Evolutionary conservation across 2,888 invertebrate species (phyloP).

Genomic region (Drosophila helvetica): DNA sequence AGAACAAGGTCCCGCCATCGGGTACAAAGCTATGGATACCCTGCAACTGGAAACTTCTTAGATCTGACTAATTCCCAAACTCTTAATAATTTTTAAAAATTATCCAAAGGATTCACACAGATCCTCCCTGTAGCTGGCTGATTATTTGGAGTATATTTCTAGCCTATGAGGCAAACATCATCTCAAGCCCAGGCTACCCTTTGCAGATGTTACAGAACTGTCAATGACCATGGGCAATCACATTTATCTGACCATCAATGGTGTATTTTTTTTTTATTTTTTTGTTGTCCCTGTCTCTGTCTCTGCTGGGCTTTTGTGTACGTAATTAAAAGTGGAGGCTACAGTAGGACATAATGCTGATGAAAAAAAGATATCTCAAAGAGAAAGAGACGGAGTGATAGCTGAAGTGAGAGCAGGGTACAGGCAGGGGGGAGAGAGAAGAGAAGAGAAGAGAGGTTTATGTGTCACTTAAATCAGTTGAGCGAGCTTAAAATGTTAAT

Average conservation of each 20-base stretch:
- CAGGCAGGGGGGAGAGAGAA: background rate
- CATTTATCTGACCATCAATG: constrained; percentile 49
- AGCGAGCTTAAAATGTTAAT: constrained; percentile 38
- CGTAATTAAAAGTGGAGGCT: constrained; percentile 29
- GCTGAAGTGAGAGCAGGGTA: background rate
- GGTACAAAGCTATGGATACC: background rate
- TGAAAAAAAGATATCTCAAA: background rate
- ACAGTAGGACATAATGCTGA: background rate
- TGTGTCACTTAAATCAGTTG: constrained; percentile 28
- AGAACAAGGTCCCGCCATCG: background rate
- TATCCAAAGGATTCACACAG: background rate
- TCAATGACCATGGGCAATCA: constrained; percentile 39
- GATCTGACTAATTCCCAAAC: no score
- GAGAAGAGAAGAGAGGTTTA: background rate
- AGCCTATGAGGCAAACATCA: background rate
- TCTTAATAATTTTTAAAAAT: no score
- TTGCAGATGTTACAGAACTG: constrained; percentile 18
- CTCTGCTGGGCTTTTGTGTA: constrained; percentile 12
- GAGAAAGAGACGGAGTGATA: background rate
- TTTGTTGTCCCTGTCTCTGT: background rate
- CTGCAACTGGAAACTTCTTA: background rate
- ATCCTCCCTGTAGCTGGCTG: background rate
- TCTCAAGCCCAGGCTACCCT: background rate
- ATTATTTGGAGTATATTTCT: background rate
- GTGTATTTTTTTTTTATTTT: constrained; percentile 25